These are phyloP conservation scores for Hiodon alosoides DNA, from an alignment of 2,113 vertebrate species.

Conservation along the genomic window DNA sequence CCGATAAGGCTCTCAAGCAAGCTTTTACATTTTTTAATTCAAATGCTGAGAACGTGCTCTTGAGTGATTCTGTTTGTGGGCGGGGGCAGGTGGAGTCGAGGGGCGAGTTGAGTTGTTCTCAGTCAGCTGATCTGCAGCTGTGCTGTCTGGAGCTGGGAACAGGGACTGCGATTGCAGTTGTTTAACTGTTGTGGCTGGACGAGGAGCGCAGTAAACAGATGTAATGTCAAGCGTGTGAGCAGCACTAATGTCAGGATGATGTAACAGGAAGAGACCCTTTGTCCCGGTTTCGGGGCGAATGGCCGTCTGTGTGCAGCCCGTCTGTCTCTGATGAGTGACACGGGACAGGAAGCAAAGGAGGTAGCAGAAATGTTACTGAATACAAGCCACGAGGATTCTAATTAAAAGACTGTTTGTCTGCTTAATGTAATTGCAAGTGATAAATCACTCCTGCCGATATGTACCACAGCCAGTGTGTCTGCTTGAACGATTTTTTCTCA, in stretches of 20 bases:
- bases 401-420: too few relatives aligned
- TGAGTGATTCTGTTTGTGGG: not conserved
- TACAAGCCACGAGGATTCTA: not conserved
- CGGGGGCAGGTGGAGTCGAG: slow-evolving; percentile 7
- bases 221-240: not conserved
- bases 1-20: not conserved
- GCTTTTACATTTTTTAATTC: not conserved
- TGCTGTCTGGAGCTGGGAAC: too few relatives aligned
- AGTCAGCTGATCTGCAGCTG: too few relatives aligned
- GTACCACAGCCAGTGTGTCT: not conserved
- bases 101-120: too few relatives aligned
- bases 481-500: not conserved
- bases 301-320: not conserved
- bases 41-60: not conserved
- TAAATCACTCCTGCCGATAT: not conserved
- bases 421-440: not conserved
- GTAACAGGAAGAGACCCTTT: too few relatives aligned
- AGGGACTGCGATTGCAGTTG: too few relatives aligned
- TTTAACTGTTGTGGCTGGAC: not conserved
- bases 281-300: too few relatives aligned
- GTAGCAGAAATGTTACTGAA: not conserved
- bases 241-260: too few relatives aligned
- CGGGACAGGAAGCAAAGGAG: not conserved
- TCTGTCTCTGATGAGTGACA: not conserved
- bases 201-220: not conserved